Evolutionary conservation across 2,888 invertebrate genomes (phyloP), one percentile per base, ranked within the genome.

Genomic region (Augiades crinisus): DNA sequence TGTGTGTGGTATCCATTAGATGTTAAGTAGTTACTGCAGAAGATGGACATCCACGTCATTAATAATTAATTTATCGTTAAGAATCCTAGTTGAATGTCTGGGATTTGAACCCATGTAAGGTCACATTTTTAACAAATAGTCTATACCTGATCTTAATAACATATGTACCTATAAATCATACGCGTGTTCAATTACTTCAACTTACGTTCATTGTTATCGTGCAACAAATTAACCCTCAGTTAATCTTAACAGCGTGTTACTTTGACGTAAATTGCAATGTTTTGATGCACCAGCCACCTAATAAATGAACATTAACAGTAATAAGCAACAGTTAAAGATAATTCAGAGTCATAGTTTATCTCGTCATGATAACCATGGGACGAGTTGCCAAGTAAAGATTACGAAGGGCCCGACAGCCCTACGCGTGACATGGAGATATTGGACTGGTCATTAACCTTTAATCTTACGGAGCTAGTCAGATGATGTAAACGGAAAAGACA

Each of bases 381-480:
- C 38, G 37, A 22, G 13, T 12, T 27, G 36, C 19, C 5, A 10
- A 34, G 43, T 17, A 16, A 16, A 24, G 27, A 43, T 43, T 50
- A 43, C 13, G 36, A 36, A 43, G 36, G 34, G 19, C 27, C 31
- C 43, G 43, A 50, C 50, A 44, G 43, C 22, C 44, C 44, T 50
- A 30, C 27, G 36, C 27, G 36, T 50, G 50, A 50, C 37, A 50
- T 10, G 34, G 41, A 41, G 50, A 50, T 49, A 49, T 50, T 34
- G 36, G 50, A 50, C 16, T 36, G 43, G 50, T 50, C 50, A 33
- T 43, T 50, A 44, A 50, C 50, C 50, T 50, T 50, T 50, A 50
- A 50, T 50, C 43, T 50, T 21, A 36, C 46, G 12, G 21, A 16
- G 45, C 22, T 24, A 19, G 34, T 37, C 30, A 34, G 34, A 27